phyloP scores from a whole-genome alignment of 1,140 invertebrate genomes.

The Latrodectus geometricus region DNA sequence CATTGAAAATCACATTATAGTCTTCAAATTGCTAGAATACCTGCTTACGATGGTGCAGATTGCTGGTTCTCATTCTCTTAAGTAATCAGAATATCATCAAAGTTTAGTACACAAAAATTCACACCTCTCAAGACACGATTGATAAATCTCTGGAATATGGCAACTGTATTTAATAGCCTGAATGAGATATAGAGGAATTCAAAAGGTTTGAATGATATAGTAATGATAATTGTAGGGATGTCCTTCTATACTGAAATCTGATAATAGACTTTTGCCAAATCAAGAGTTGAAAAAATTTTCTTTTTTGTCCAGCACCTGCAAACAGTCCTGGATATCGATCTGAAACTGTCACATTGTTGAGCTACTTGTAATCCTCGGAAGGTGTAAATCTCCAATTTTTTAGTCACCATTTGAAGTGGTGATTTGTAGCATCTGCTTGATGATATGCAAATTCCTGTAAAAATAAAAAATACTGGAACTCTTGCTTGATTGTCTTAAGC shows the following conservation, averaged over 20 bases:
- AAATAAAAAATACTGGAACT: neutral
- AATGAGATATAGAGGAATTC: constrained; percentile 5
- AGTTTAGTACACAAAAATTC: neutral
- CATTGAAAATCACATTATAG: neutral
- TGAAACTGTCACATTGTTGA: neutral
- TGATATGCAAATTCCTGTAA: neutral
- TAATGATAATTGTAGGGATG: neutral
- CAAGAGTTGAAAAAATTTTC: neutral
- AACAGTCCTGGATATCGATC: neutral
- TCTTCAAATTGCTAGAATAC: neutral
- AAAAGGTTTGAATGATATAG: neutral
- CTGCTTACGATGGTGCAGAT: neutral
- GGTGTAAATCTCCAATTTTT: neutral
- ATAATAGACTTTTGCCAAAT: neutral
- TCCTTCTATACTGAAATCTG: neutral
- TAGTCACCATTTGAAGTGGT: neutral
- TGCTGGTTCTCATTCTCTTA: neutral
- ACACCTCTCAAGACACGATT: neutral
- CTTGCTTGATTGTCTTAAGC: neutral
- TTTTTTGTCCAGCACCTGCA: neutral
- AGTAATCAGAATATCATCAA: too few species aligned
- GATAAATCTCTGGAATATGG: constrained; percentile 27
- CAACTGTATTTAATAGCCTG: neutral
- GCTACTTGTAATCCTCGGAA: neutral
- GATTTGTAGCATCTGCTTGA: neutral